A percentile compares a stretch with the other conserved stretches of the same genome.
phyloP scores from a whole-genome alignment of 1,140 invertebrate species.

The Calephelis virginiensis region DNA sequence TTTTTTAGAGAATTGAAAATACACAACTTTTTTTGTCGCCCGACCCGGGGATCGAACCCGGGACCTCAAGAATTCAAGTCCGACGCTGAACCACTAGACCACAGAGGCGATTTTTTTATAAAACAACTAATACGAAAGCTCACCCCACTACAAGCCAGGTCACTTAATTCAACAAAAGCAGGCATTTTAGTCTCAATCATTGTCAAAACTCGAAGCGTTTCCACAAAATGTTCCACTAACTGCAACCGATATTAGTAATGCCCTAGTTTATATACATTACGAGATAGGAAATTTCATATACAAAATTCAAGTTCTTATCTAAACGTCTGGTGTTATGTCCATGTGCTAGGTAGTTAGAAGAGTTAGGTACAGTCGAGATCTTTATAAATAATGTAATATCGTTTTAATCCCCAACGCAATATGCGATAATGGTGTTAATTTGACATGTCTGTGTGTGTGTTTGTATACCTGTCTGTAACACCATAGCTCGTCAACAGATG shows the following conservation, averaged over 20 bases:
- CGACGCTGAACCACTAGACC: too few relatives aligned
- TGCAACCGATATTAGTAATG: not conserved
- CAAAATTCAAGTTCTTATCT: not conserved
- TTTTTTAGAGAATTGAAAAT: too few relatives aligned
- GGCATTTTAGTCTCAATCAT: conserved; percentile 29
- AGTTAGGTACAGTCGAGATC: not conserved
- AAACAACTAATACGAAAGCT: conserved; percentile 30
- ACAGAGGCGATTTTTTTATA: not conserved
- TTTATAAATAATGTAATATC: not conserved
- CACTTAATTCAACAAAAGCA: conserved; percentile 43
- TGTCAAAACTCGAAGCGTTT: not conserved
- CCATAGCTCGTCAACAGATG: too few relatives aligned
- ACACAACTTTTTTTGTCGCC: too few relatives aligned
- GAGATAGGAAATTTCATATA: conserved; percentile 2
- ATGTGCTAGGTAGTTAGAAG: not conserved
- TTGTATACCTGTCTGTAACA: too few relatives aligned
- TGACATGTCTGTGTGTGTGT: too few relatives aligned
- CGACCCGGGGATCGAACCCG: too few relatives aligned
- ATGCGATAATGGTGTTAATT: too few relatives aligned
- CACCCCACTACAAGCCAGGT: conserved; percentile 45
- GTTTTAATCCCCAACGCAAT: too few relatives aligned
- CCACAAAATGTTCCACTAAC: not conserved
- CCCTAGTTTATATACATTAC: conserved; percentile 9
- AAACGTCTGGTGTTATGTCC: not conserved
- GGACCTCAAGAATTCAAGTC: too few relatives aligned